Evolutionary conservation across 1,140 invertebrate genomes (phyloP), one percentile per base, ranked within the genome.

Genomic region (Babylonia areolata): DNA sequence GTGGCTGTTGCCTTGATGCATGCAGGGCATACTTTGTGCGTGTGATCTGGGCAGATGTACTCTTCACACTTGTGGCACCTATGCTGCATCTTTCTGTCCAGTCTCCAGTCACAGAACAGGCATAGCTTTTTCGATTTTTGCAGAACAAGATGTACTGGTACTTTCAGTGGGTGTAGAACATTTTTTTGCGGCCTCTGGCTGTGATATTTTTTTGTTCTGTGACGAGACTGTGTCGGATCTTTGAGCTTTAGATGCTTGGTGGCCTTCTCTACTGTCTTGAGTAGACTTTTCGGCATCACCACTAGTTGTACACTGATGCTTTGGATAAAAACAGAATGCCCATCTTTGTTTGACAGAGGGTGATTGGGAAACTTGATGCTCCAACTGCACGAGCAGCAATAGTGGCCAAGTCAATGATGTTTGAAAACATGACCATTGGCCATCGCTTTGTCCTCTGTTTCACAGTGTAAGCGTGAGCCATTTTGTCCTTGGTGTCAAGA

Each of bases 401-500:
- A 33, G 39, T 77, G 23, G 87, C 86, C 58, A 88, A 54, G 86
- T 91, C 88, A 33, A 90, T 37, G 28, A 91, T 81, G 75, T 91
- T 90, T 73, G 51, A 87, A 75, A 91, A 90, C 23, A 88, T 54
- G 23, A 86, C 81, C 80, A 91, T 78, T 40, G 90, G 86, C 90
- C 89, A 91, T 35, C 89, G 54, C 23, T 85, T 87, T 3, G 85
- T 90, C 58, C 85, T 80, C 85, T 88, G 6, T 87, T 85, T 86
- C 42, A 78, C 86, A 15, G 87, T 88, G 78, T 85, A 87, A 23
- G 69, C 86, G 81, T 39, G 46, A 33, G 87, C 81, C 42, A 89
- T 39, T 51, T 88, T 64, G 85, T 91, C 88, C n/a, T 95, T 81
- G 11, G 88, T 91, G 86, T 95, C 94, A 2, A 95, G 94, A 71